Percentiles rank a stretch among this genome's conserved stretches.
phyloP scores from a whole-genome alignment of 2,888 invertebrate species.

The Sthenelais limicola region DNA sequence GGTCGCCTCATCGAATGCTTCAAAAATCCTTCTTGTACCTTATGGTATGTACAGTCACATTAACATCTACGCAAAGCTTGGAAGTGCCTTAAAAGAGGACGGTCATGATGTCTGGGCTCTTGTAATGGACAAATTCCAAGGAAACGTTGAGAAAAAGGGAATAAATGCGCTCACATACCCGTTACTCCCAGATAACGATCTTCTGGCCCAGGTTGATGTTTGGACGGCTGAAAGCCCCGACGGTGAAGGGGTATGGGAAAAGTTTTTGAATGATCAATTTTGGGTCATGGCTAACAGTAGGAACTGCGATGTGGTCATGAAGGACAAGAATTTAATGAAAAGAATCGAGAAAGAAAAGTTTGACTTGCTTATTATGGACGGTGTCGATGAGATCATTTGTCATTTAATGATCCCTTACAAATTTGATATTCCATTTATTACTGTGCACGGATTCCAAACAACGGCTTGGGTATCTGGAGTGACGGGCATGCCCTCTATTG shows the following conservation, averaged over 20 bases:
- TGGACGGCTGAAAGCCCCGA: background rate
- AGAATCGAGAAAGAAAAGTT: slow-evolving; percentile 15
- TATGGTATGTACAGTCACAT: too few species aligned
- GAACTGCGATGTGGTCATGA: background rate
- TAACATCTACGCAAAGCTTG: slow-evolving; percentile 9
- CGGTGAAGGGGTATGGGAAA: slow-evolving; percentile 7
- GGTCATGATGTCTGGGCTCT: slow-evolving; percentile 1
- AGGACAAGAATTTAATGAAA: background rate
- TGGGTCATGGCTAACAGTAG: background rate
- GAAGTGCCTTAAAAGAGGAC: background rate
- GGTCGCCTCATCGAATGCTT: too few species aligned
- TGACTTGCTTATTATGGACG: slow-evolving; percentile 25
- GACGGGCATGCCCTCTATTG: slow-evolving; percentile 33
- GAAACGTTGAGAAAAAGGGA: background rate
- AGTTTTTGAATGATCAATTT: background rate
- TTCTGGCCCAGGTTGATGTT: background rate
- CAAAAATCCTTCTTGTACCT: too few species aligned
- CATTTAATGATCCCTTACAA: slow-evolving; percentile 23
- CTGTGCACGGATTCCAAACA: slow-evolving; percentile 13
- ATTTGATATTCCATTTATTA: slow-evolving; percentile 36
- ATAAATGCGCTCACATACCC: background rate
- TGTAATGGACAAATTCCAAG: background rate
- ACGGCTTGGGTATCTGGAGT: slow-evolving; percentile 34
- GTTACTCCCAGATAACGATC: background rate
- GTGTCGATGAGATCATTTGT: background rate